Conservation (phyloP, 2,797 vertebrate species). For the Smutsia temminckii region DNA sequence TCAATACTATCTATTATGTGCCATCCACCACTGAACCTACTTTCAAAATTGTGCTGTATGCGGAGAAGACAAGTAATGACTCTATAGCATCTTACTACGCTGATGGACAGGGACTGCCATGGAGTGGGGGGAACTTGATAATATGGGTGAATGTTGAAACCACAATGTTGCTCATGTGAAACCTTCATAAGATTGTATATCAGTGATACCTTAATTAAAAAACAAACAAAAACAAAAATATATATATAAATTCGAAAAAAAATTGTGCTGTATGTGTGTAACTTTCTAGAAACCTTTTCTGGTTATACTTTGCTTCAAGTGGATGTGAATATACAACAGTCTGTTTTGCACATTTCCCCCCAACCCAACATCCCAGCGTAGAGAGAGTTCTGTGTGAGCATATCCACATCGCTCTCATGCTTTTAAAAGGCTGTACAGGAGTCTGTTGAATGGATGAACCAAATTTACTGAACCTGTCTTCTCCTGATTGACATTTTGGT, state of each 20-base stretch:
- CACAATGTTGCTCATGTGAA: too few species aligned
- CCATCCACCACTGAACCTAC: background rate
- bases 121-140: too few species aligned
- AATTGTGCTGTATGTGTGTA: too few species aligned
- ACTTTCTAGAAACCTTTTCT: background rate
- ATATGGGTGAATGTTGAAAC: too few species aligned
- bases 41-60: fast-evolving
- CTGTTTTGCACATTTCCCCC: background rate
- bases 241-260: too few species aligned
- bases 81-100: too few species aligned
- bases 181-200: too few species aligned
- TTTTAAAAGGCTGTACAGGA: background rate
- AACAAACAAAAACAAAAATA: too few species aligned
- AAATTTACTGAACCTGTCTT: background rate
- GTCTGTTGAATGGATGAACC: background rate
- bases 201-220: too few species aligned
- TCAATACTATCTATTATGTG: background rate
- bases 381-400: too few species aligned
- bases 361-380: background rate
- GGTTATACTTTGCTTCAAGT: background rate
- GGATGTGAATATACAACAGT: background rate
- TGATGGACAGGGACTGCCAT: too few species aligned
- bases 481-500: background rate
- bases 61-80: too few species aligned
- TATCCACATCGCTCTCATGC: fast-evolving